A percentile compares a stretch with the other conserved stretches of the same genome.
Evolutionary conservation across 2,888 invertebrate species (phyloP).

Genomic region (Eristalis arbustorum): DNA sequence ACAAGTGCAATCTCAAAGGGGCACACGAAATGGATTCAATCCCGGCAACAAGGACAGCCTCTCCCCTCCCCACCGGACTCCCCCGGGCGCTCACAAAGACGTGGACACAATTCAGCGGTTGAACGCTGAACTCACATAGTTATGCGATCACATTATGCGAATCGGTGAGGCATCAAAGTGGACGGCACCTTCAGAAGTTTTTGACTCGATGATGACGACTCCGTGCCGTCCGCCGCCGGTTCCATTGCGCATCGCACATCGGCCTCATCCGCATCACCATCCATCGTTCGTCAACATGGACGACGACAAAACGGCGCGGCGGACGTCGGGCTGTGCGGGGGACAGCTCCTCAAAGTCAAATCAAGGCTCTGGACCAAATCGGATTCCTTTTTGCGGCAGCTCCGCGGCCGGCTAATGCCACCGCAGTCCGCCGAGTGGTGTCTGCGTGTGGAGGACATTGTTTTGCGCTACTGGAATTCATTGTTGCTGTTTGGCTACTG

Average conservation of each 20-base stretch:
- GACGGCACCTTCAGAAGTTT: conserved; percentile 73
- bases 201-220: conserved; percentile 72
- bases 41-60: conserved; percentile 30
- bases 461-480: conserved; percentile 69
- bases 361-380: conserved; percentile 71
- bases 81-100: neutral
- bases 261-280: neutral
- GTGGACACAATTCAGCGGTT: conserved; percentile 29
- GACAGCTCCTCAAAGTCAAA: conserved; percentile 73
- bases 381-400: conserved; percentile 54
- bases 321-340: neutral
- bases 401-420: conserved; percentile 27
- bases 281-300: conserved; percentile 44
- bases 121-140: conserved; percentile 48
- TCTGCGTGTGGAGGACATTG: conserved; percentile 69
- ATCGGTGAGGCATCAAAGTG: conserved; percentile 72
- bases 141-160: conserved; percentile 70
- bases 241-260: conserved; percentile 33
- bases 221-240: conserved; percentile 54
- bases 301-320: neutral
- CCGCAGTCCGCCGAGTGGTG: neutral
- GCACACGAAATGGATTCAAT: conserved; percentile 67
- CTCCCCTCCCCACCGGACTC: conserved; percentile 1
- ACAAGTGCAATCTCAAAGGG: conserved; percentile 45
- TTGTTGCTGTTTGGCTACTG: conserved; percentile 57